Evolutionary conservation across 35 echinoderm and acorn worm species (phyloP), one percentile per base, ranked within the genome.

Genomic region (Diadema setosum): DNA sequence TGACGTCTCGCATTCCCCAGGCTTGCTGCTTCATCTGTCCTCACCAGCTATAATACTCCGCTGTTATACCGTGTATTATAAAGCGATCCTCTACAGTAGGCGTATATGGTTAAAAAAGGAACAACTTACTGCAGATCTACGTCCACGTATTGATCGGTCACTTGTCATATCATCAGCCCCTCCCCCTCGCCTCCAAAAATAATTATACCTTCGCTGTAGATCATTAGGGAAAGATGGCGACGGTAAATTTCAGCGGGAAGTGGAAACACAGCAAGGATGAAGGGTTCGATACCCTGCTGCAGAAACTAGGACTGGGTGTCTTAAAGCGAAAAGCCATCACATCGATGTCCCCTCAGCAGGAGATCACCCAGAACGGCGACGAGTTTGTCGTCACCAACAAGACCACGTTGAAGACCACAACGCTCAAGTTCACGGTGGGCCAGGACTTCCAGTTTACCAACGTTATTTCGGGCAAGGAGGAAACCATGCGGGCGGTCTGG

Each of bases 301-400:
- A 59, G 30, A 42, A 30, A n/a, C 36, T 85, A 33, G 83, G 83
- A 3, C 30, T 85, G 8, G 52, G 52, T 33, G 4, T 85, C 9
- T 0, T 85, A 30, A 57, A 85, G 35, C 18, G 83, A 39, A 61
- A 61, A 18, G 52, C 58, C 20, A 41, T 85, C 20, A 61, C 57
- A 12, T 18, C 36, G 14, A 14, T 85, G 49, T 60, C 83, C 30
- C 83, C 83, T 3, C 36, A 27, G 36, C 52, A 60, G 49, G 83
- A 85, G 83, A 85, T 85, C 5, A 58, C 45, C 14, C 83, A 85
- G 29, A 60, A 85, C 17, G 83, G 57, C 32, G 83, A 85, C 58
- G 30, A 63, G 27, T 85, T 85, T 58, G 58, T 61, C 17, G 30
- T 85, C 26, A 57, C 35, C n/a, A 85, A 57, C 24, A 40, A 43